These are phyloP conservation scores for Serranus cabrilla DNA, from an alignment of 2,797 vertebrate genomes.

Conservation along the genomic window DNA sequence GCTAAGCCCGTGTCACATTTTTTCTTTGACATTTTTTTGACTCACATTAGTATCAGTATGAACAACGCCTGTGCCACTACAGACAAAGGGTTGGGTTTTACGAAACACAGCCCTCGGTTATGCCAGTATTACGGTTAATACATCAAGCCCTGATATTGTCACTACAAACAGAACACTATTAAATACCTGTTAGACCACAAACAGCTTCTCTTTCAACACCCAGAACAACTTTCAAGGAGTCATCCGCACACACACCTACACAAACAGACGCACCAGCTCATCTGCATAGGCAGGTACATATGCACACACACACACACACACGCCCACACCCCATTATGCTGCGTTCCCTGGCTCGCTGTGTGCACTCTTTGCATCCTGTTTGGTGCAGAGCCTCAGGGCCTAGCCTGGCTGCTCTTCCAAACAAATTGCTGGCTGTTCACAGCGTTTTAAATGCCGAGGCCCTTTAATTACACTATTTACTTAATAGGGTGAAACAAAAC, in stretches of 20 bases:
- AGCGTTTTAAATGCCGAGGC: constrained; percentile 78
- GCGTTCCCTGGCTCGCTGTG: constrained; percentile 54
- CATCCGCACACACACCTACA: constrained; percentile 51
- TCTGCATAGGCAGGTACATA: constrained; percentile 61
- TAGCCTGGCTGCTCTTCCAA: constrained; percentile 81
- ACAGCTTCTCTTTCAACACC: constrained; percentile 53
- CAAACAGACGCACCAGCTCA: constrained; percentile 52
- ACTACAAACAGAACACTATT: constrained; percentile 55
- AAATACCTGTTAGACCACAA: constrained; percentile 70
- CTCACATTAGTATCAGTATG: constrained; percentile 38
- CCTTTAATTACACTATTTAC: constrained; percentile 88
- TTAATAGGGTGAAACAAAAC: constrained; percentile 87
- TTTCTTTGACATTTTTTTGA: constrained; percentile 31
- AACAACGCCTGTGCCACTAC: constrained; percentile 33
- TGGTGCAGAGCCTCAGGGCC: constrained; percentile 77
- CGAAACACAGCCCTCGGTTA: constrained; percentile 41
- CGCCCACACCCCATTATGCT: constrained; percentile 40
- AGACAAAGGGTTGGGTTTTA: constrained; percentile 61
- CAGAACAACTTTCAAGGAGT: constrained; percentile 49
- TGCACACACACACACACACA: constrained; percentile 32
- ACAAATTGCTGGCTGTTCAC: constrained; percentile 88
- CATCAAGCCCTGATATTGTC: constrained; percentile 56
- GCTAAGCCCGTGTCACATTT: constrained; percentile 29
- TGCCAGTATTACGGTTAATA: constrained; percentile 43
- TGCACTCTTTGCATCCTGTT: constrained; percentile 76